Percentiles rank a stretch among this genome's conserved stretches.
Evolutionary conservation across 2,888 invertebrate genomes (phyloP).

Genomic region (Anticlea derivata): DNA sequence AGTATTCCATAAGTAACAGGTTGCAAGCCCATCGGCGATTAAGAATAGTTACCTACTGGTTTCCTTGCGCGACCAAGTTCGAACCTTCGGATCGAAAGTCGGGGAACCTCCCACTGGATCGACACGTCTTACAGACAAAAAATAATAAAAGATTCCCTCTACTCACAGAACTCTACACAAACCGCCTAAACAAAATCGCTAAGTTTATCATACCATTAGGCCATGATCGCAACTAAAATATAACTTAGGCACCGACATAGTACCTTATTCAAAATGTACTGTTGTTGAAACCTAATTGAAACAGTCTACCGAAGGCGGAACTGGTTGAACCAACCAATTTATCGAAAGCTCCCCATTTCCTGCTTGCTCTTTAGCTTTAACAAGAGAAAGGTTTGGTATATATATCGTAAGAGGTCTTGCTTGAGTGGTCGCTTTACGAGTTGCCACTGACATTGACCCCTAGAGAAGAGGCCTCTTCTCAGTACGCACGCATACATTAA

Average conservation of each 20-base stretch:
- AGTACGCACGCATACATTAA: conserved; percentile 54
- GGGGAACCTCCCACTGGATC: too few species aligned
- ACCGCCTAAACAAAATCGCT: too few species aligned
- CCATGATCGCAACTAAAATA: too few species aligned
- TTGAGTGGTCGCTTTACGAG: conserved; percentile 44
- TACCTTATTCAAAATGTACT: conserved; percentile 5
- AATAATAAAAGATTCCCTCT: too few species aligned
- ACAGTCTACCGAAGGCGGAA: conserved; percentile 48
- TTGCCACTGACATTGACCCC: conserved; percentile 75
- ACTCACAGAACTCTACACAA: too few species aligned
- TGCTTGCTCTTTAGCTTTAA: conserved; percentile 42
- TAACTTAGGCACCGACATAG: background rate
- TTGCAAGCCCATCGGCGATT: too few species aligned
- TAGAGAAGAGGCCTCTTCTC: conserved; percentile 67
- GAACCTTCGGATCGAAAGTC: too few species aligned
- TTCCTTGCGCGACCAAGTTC: too few species aligned
- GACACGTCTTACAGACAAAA: too few species aligned
- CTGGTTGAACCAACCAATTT: conserved; percentile 52
- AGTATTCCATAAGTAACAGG: too few species aligned
- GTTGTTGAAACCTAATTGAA: conserved; percentile 13
- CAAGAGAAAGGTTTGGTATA: conserved; percentile 49
- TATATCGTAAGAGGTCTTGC: conserved; percentile 46
- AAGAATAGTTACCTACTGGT: too few species aligned
- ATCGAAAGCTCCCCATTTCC: conserved; percentile 45
- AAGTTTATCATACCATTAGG: too few species aligned